A percentile compares a stretch with the other conserved stretches of the same genome.
Conservation (phyloP, 1,140 invertebrate genomes). For the Meteorus sp. region DNA sequence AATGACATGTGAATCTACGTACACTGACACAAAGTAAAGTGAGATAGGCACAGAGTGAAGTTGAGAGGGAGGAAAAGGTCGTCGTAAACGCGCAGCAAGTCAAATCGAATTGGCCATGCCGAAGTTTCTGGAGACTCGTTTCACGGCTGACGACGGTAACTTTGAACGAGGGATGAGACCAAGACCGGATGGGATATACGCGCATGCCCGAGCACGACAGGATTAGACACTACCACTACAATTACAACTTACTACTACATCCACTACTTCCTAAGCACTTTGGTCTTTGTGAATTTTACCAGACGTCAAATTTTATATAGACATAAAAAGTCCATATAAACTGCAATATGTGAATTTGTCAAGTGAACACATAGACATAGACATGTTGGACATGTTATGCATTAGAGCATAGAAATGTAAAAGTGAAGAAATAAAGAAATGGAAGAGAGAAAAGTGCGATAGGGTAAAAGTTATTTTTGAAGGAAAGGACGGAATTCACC, state of each 20-base stretch:
- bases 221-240: too few species aligned
- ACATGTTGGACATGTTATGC: background rate
- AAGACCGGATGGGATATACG: too few species aligned
- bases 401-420: background rate
- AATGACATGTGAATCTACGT: background rate
- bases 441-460: constrained; percentile 11
- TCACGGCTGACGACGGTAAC: constrained; percentile 28
- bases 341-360: background rate
- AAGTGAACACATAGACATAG: background rate
- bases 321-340: background rate
- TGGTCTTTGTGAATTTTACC: background rate
- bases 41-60: constrained; percentile 5
- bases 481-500: constrained; percentile 34
- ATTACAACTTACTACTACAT: too few species aligned
- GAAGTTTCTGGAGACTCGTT: constrained; percentile 31
- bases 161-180: too few species aligned
- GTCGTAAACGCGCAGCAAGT: constrained; percentile 33
- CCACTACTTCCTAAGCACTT: constrained; percentile 12
- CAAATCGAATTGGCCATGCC: constrained; percentile 37
- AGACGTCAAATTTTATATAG: constrained; percentile 3
- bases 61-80: too few species aligned
- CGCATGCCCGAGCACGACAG: too few species aligned
- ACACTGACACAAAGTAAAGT: background rate
- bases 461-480: constrained; percentile 23
- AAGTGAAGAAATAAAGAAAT: background rate